phyloP scores from a whole-genome alignment of 1,140 invertebrate species.

The Drosophila kurseongensis region DNA sequence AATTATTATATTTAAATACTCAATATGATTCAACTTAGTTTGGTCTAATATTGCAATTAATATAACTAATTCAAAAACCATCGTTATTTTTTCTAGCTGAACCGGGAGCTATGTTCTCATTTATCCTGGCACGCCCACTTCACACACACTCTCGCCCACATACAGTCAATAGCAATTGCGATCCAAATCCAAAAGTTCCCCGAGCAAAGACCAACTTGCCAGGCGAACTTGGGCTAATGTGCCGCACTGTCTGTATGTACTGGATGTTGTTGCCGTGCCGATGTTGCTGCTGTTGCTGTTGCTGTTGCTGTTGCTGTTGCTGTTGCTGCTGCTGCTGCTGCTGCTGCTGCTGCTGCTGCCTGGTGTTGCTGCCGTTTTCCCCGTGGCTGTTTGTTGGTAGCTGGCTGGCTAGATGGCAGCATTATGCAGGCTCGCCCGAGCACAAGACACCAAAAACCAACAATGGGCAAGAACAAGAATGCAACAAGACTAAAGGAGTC shows the following conservation, averaged over 20 bases:
- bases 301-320: constrained; percentile 4
- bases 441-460: constrained; percentile 58
- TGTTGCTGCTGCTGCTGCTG: background rate
- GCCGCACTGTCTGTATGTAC: constrained; percentile 33
- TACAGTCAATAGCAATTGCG: constrained; percentile 47
- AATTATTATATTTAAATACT: too few species aligned
- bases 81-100: constrained; percentile 5
- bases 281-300: constrained; percentile 2
- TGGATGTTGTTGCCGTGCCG: constrained; percentile 5
- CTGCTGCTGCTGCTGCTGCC: constrained; percentile 5
- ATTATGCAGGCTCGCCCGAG: constrained; percentile 53
- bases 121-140: constrained; percentile 1
- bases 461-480: constrained; percentile 47
- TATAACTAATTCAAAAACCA: too few species aligned
- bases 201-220: constrained; percentile 34
- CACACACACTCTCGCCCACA: background rate
- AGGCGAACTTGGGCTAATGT: constrained; percentile 58
- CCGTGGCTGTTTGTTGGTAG: constrained; percentile 48
- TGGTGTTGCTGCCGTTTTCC: constrained; percentile 20
- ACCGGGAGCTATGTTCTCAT: background rate
- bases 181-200: constrained; percentile 21
- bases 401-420: constrained; percentile 11
- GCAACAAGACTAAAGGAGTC: constrained; percentile 13
- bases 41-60: too few species aligned
- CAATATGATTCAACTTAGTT: too few species aligned